phyloP scores from a whole-genome alignment of 2,113 vertebrate species.

The Corapipo altera region DNA sequence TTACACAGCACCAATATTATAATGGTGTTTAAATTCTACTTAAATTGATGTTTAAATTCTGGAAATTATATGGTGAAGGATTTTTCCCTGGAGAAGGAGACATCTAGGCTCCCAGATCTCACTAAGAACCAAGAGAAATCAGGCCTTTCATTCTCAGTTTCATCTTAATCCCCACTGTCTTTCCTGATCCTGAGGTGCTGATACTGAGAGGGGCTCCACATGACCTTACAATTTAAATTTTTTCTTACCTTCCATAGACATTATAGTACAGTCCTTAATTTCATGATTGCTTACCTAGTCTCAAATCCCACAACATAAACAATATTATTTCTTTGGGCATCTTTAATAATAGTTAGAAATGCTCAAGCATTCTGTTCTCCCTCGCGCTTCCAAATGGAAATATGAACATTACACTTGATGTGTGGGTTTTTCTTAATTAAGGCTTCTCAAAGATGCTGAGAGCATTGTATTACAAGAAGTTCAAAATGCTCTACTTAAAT shows the following conservation, averaged over 20 bases:
- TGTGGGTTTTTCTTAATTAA: not conserved
- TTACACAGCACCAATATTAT: not conserved
- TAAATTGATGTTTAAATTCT: not conserved
- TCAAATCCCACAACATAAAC: not conserved
- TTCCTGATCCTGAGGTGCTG: not conserved
- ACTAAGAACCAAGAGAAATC: not conserved
- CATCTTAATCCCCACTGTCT: not conserved
- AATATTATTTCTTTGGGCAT: not conserved
- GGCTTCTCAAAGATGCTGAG: not conserved
- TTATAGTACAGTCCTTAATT: not conserved
- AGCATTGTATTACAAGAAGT: not conserved
- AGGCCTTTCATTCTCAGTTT: not conserved
- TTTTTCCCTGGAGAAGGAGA: not conserved
- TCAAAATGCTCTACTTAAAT: not conserved
- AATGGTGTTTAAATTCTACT: not conserved
- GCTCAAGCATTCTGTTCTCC: not conserved
- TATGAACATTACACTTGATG: not conserved
- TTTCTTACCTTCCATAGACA: not conserved
- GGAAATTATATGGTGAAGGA: not conserved
- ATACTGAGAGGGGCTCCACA: not conserved
- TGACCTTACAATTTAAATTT: not conserved
- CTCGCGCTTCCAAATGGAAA: not conserved
- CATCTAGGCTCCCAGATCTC: not conserved
- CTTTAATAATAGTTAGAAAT: not conserved
- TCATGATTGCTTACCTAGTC: not conserved